Percentiles rank a stretch among this genome's conserved stretches.
Evolutionary conservation across 2,888 invertebrate genomes (phyloP).

Genomic region (Hydriomena furcata): DNA sequence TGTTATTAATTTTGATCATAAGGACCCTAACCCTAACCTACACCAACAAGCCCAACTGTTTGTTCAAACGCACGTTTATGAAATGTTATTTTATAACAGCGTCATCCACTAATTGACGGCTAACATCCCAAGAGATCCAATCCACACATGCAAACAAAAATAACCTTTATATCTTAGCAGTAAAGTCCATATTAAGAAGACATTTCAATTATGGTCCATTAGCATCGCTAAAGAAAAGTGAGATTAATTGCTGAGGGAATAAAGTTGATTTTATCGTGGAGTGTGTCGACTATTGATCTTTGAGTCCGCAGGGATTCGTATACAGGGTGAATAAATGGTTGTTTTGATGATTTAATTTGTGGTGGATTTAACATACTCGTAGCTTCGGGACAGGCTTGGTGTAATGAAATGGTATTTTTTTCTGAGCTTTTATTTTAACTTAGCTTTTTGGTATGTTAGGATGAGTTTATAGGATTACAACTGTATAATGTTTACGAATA

Average conservation of each 20-base stretch:
- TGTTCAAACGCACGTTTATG: slow-evolving; percentile 40
- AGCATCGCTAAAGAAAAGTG: slow-evolving; percentile 34
- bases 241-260: slow-evolving; percentile 31
- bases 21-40: slow-evolving; percentile 28
- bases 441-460: too few species aligned
- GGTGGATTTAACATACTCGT: slow-evolving; percentile 19
- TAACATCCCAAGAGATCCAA: slow-evolving; percentile 43
- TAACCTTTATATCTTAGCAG: slow-evolving; percentile 31
- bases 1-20: slow-evolving; percentile 2
- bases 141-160: slow-evolving; percentile 31
- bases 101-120: slow-evolving; percentile 59
- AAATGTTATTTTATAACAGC: slow-evolving; percentile 46
- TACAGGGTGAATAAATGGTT: slow-evolving; percentile 49
- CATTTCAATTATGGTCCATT: slow-evolving; percentile 21
- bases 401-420: slow-evolving; percentile 11
- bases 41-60: slow-evolving; percentile 39
- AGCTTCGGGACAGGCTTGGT: slow-evolving; percentile 20
- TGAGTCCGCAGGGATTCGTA: slow-evolving; percentile 51
- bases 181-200: slow-evolving; percentile 32
- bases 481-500: background rate
- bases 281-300: slow-evolving; percentile 47
- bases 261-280: slow-evolving; percentile 39
- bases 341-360: slow-evolving; percentile 34
- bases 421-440: too few species aligned
- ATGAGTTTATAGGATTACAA: slow-evolving; percentile 10